Evolutionary conservation across 2,797 vertebrate species (phyloP).

Genomic region (Microctenopoma steveboyesi): DNA sequence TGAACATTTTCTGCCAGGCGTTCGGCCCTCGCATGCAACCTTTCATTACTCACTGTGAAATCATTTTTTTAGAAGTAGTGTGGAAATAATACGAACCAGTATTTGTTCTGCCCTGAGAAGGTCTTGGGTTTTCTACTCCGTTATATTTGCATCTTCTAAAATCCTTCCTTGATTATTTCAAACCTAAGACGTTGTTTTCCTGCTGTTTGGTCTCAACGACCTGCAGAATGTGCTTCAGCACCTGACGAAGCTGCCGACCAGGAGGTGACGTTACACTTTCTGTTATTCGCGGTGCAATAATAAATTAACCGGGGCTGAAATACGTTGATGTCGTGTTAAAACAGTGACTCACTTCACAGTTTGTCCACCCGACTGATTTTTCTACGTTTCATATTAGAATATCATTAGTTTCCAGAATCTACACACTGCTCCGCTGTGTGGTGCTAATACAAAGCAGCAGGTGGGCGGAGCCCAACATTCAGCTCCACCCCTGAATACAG

Average conservation of each 20-base stretch:
- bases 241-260: neutral
- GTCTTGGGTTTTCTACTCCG: neutral
- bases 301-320: neutral
- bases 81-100: conserved; percentile 10
- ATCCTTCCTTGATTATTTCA: conserved; percentile 13
- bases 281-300: neutral
- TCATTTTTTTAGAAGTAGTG: conserved; percentile 21
- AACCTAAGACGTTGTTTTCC: neutral
- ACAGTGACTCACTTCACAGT: too few species aligned
- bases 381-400: too few species aligned
- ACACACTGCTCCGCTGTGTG: too few species aligned
- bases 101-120: conserved; percentile 12
- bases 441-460: too few species aligned
- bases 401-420: too few species aligned
- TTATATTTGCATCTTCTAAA: conserved; percentile 9
- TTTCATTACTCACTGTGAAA: conserved; percentile 22
- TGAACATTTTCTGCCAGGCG: neutral
- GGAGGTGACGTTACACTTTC: neutral
- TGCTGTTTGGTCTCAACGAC: too few species aligned
- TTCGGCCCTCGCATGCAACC: neutral
- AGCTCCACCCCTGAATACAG: too few species aligned
- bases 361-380: too few species aligned
- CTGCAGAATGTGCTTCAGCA: too few species aligned
- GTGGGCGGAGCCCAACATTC: too few species aligned
- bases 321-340: too few species aligned